Evolutionary conservation across 2,888 invertebrate species (phyloP).

Genomic region (Digitonthophagus gazella): DNA sequence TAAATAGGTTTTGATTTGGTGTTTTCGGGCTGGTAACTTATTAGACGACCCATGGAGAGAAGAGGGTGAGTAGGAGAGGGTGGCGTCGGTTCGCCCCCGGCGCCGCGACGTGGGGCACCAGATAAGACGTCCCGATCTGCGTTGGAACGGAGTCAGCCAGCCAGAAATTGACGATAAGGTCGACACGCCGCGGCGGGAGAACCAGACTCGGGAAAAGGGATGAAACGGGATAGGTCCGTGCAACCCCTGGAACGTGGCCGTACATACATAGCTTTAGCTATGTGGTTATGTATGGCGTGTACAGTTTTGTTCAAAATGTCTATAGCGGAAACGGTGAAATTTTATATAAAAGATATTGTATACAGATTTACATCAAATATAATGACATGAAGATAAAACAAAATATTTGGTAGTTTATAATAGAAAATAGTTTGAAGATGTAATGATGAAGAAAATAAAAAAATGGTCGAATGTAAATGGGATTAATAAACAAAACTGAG

Average conservation of each 20-base stretch:
- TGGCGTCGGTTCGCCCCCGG: conserved; percentile 18
- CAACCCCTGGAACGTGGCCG: background rate
- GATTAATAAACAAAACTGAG: too few species aligned
- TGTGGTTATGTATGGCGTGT: background rate
- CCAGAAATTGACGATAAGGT: conserved; percentile 54
- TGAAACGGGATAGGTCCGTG: conserved; percentile 3
- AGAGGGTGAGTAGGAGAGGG: conserved; percentile 23
- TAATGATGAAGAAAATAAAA: too few species aligned
- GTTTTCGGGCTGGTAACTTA: too few species aligned
- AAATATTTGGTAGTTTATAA: too few species aligned
- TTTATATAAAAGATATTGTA: too few species aligned
- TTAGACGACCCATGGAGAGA: background rate
- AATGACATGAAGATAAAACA: too few species aligned
- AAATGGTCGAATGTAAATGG: too few species aligned
- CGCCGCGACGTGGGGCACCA: conserved; percentile 34
- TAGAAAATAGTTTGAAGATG: too few species aligned
- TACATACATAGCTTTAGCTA: background rate
- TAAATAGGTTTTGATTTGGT: too few species aligned
- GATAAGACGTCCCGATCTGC: conserved; percentile 51
- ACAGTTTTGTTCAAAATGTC: background rate
- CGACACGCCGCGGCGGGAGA: conserved; percentile 41
- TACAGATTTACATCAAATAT: too few species aligned
- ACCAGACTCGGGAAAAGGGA: conserved; percentile 40
- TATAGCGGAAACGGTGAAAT: too few species aligned
- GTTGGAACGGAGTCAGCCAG: conserved; percentile 49